Evolutionary conservation across 2,113 vertebrate genomes (phyloP).

Genomic region (Thamnaconus septentrionalis): DNA sequence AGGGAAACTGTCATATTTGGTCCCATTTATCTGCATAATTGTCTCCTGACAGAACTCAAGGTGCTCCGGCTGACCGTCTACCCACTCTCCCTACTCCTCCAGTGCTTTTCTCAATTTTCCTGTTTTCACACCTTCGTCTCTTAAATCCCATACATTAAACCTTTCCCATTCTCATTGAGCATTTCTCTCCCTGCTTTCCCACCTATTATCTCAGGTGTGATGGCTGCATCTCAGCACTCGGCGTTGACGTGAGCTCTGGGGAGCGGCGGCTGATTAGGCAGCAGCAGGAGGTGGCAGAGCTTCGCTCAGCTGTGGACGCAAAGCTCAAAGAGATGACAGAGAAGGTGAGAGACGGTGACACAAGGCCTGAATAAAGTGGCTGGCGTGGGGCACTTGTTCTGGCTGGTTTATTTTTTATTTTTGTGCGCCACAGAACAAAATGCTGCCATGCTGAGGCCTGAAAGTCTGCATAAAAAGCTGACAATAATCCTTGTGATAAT

Average conservation of each 20-base stretch:
- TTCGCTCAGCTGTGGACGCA: constrained; percentile 64
- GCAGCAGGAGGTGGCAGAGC: constrained; percentile 71
- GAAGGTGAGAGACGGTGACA: constrained; percentile 72
- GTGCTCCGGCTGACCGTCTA: too few relatives aligned
- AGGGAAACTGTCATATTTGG: too few relatives aligned
- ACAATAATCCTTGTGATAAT: too few relatives aligned
- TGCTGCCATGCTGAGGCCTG: too few relatives aligned
- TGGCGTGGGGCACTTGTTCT: background rate
- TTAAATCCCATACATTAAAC: background rate
- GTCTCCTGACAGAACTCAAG: too few relatives aligned
- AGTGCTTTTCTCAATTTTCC: background rate
- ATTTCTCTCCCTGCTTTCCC: constrained; percentile 7
- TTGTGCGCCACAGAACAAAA: too few relatives aligned
- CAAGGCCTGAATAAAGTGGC: background rate
- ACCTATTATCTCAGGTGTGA: constrained; percentile 78
- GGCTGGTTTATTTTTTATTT: too few relatives aligned
- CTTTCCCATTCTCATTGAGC: constrained; percentile 1
- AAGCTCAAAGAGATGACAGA: constrained; percentile 72
- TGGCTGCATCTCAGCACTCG: constrained; percentile 80
- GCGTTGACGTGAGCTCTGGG: constrained; percentile 68
- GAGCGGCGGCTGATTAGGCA: constrained; percentile 63
- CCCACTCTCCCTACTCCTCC: background rate
- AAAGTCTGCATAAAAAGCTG: too few relatives aligned
- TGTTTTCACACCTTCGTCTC: constrained; percentile 15
- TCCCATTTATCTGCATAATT: too few relatives aligned